Conservation (phyloP, 1,140 invertebrate species). For the Xylocopa sonorina region DNA sequence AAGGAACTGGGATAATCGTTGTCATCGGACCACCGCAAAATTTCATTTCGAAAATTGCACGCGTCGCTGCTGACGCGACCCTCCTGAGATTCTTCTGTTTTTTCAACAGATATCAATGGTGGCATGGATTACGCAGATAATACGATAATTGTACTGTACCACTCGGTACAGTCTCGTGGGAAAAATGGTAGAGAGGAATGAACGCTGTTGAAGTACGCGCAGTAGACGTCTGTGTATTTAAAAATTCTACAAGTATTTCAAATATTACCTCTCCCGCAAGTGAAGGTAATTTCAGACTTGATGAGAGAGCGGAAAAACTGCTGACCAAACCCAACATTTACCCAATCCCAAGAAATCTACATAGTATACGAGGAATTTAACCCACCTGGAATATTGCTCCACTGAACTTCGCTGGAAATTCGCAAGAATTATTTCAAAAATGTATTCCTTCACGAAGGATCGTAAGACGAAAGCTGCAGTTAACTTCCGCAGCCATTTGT, state of each 20-base stretch:
- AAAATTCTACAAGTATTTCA: no score
- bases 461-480: neutral
- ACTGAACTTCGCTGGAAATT: neutral
- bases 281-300: neutral
- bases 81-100: neutral
- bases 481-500: neutral
- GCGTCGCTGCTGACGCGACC: no score
- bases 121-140: no score
- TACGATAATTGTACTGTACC: no score
- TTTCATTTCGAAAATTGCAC: constrained; percentile 15
- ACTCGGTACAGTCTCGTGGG: no score
- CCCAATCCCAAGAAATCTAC: neutral
- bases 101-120: no score
- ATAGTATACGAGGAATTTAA: neutral
- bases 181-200: no score
- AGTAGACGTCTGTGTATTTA: no score
- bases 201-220: no score
- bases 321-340: neutral
- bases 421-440: neutral
- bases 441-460: no score
- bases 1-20: constrained; percentile 19
- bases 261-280: neutral
- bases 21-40: neutral
- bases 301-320: neutral
- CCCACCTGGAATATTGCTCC: neutral